Evolutionary conservation across 2,888 invertebrate genomes (phyloP).

Genomic region (Pteria penguin): DNA sequence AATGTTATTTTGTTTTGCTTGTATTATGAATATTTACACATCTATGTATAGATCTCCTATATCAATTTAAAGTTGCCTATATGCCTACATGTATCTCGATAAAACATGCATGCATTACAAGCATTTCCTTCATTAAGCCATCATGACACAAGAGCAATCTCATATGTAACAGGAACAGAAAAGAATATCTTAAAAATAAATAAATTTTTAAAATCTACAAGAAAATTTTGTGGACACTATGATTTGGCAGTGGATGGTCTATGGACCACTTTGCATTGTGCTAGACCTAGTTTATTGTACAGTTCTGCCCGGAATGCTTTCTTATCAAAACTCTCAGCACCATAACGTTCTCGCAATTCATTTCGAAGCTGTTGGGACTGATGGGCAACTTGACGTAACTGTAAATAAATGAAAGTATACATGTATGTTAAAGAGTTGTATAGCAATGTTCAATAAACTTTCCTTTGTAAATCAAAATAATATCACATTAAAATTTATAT

Average conservation of each 20-base stretch:
- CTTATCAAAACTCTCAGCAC: constrained; percentile 69
- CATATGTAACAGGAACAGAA: too few species aligned
- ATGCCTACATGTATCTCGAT: too few species aligned
- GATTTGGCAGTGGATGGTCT: background rate
- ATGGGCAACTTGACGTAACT: constrained; percentile 67
- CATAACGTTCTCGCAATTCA: constrained; percentile 68
- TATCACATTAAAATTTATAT: background rate
- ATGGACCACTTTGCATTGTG: background rate
- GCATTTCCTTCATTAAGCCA: too few species aligned
- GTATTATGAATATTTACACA: too few species aligned
- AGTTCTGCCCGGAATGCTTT: constrained; percentile 70
- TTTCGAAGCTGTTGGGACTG: constrained; percentile 71
- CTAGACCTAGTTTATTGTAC: constrained; percentile 61
- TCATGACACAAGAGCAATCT: too few species aligned
- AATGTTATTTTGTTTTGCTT: too few species aligned
- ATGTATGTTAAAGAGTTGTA: too few species aligned
- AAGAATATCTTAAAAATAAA: background rate
- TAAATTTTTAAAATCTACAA: background rate
- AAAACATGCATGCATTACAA: too few species aligned
- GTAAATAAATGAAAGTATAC: constrained; percentile 39
- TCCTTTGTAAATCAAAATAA: background rate
- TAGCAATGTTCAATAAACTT: too few species aligned
- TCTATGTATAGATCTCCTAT: too few species aligned
- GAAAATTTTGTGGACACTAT: too few species aligned
- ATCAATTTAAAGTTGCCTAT: too few species aligned